A percentile compares a stretch with the other conserved stretches of the same genome.
Evolutionary conservation across 2,797 vertebrate genomes (phyloP).

Genomic region (Alosa sapidissima): DNA sequence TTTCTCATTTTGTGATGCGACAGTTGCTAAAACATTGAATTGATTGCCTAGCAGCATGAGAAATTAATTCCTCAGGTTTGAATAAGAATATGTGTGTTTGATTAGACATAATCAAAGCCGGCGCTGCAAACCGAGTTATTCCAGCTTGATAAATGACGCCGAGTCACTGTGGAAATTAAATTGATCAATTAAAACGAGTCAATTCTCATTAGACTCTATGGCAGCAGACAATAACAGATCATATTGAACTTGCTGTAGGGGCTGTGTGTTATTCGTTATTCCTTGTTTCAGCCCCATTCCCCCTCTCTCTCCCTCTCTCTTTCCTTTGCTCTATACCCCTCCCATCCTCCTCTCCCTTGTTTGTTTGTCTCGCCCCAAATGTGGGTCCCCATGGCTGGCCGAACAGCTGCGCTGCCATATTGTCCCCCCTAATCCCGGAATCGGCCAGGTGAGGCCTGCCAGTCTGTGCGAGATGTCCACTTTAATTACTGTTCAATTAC

Average conservation of each 20-base stretch:
- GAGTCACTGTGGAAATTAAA: slow-evolving; percentile 40
- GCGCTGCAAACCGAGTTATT: slow-evolving; percentile 42
- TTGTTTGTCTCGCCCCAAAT: not conserved
- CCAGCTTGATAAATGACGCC: slow-evolving; percentile 49
- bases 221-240: slow-evolving; percentile 28
- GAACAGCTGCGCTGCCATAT: slow-evolving; percentile 54
- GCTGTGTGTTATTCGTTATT: not conserved
- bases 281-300: not conserved
- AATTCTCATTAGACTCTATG: slow-evolving; percentile 48
- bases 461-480: slow-evolving; percentile 29
- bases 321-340: not conserved
- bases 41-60: slow-evolving; percentile 31
- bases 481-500: slow-evolving; percentile 55
- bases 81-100: slow-evolving; percentile 37
- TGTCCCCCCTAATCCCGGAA: slow-evolving; percentile 42
- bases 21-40: slow-evolving; percentile 20
- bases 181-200: slow-evolving; percentile 51
- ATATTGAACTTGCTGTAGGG: slow-evolving; percentile 25
- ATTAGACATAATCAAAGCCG: slow-evolving; percentile 51
- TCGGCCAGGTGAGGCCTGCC: slow-evolving; percentile 41
- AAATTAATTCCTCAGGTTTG: slow-evolving; percentile 37
- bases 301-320: not conserved
- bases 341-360: not conserved
- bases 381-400: slow-evolving; percentile 21
- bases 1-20: not conserved